Evolutionary conservation across 2,113 vertebrate species (phyloP).

Genomic region (Syrmaticus mikado): DNA sequence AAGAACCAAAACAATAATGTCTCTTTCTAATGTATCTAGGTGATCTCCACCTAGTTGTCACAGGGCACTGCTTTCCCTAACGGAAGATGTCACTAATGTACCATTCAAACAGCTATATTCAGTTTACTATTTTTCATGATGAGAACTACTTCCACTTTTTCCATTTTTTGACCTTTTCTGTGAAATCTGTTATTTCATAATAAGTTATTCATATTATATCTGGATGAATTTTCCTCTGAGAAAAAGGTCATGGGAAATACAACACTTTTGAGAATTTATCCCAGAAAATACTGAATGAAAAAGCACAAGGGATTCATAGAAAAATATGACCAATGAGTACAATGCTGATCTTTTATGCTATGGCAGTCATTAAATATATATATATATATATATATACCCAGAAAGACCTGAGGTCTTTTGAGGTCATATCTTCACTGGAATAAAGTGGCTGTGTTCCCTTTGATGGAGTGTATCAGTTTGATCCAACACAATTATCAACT

Average conservation of each 20-base stretch:
- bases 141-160: constrained; percentile 11
- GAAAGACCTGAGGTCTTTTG: not conserved
- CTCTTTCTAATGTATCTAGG: not conserved
- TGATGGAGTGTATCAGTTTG: not conserved
- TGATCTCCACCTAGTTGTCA: not conserved
- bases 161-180: constrained; percentile 35
- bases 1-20: too few relatives aligned
- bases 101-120: not conserved
- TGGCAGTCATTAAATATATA: not conserved
- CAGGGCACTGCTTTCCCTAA: not conserved
- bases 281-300: not conserved
- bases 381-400: not conserved
- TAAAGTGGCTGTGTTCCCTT: not conserved
- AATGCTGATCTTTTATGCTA: not conserved
- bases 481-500: not conserved
- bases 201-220: constrained; percentile 15
- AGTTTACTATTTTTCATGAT: not conserved
- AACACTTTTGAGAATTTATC: not conserved
- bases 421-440: not conserved
- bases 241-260: not conserved
- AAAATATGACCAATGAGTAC: not conserved
- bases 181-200: constrained; percentile 30
- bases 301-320: not conserved
- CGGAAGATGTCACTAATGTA: not conserved
- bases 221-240: not conserved